A percentile compares a stretch with the other conserved stretches of the same genome.
Evolutionary conservation across 2,113 vertebrate genomes (phyloP).

Genomic region (Otolemur garnettii): DNA sequence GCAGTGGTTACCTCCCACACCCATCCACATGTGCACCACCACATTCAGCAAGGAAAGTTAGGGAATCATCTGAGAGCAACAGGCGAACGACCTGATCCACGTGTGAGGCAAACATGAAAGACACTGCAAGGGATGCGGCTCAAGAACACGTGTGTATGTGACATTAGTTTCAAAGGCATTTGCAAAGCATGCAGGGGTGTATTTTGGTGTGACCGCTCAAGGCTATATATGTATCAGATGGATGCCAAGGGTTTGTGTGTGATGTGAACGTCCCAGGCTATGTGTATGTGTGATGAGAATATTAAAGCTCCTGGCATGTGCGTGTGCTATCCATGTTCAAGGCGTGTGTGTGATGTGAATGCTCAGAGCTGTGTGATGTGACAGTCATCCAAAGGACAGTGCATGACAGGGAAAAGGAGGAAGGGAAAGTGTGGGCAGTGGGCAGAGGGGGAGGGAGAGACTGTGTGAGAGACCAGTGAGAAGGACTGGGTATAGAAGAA

Average conservation of each 20-base stretch:
- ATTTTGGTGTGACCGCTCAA: background rate
- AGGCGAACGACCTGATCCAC: background rate
- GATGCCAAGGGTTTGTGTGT: background rate
- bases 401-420: rapidly evolving
- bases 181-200: background rate
- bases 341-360: conserved; percentile 2
- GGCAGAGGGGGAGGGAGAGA: background rate
- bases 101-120: conserved; percentile 11
- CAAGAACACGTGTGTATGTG: background rate
- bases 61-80: background rate
- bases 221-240: background rate
- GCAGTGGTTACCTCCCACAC: background rate
- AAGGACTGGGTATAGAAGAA: background rate
- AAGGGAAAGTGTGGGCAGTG: too few species aligned
- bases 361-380: background rate
- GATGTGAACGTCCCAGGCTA: conserved; percentile 33
- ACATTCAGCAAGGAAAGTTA: background rate
- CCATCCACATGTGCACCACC: background rate
- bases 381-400: background rate
- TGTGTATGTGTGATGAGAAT: conserved; percentile 32
- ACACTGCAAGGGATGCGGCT: background rate
- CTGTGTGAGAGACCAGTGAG: background rate
- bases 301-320: background rate
- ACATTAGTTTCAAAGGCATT: background rate
- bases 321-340: conserved; percentile 38